Conservation (phyloP, 1,140 invertebrate species). For the Orius insidiosus region DNA sequence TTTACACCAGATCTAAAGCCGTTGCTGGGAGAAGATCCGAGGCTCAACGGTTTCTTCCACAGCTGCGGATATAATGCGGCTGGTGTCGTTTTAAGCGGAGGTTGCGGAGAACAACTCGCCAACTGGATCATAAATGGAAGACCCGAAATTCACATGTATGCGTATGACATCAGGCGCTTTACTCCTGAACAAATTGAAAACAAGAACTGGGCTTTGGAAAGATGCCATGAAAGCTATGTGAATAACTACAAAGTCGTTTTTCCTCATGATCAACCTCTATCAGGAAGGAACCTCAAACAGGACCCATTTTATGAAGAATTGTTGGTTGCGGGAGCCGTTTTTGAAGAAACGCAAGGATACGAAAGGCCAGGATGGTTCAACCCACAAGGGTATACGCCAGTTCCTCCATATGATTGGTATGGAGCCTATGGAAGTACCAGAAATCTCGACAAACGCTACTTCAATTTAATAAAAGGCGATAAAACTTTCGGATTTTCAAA, state of each 20-base stretch:
- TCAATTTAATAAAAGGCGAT: constrained; percentile 48
- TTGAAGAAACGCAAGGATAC: constrained; percentile 73
- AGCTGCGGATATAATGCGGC: constrained; percentile 76
- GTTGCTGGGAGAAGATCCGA: constrained; percentile 50
- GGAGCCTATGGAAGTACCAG: constrained; percentile 50
- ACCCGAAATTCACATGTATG: constrained; percentile 68
- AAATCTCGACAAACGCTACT: constrained; percentile 47
- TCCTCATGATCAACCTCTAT: constrained; percentile 68
- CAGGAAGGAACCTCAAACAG: constrained; percentile 50
- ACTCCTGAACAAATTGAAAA: constrained; percentile 47
- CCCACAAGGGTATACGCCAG: constrained; percentile 28
- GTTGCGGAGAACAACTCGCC: constrained; percentile 66
- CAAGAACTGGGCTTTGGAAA: constrained; percentile 54
- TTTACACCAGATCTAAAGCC: constrained; percentile 85
- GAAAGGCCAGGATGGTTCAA: constrained; percentile 64
- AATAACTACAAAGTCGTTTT: constrained; percentile 74
- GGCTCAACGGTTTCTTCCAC: constrained; percentile 50
- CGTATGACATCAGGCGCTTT: constrained; percentile 61
- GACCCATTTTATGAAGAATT: constrained; percentile 50
- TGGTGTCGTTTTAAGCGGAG: constrained; percentile 79
- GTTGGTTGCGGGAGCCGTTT: constrained; percentile 54
- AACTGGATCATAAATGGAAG: constrained; percentile 66
- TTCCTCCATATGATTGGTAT: constrained; percentile 63
- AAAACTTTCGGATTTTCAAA: constrained; percentile 63
- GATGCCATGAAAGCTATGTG: constrained; percentile 70